Base-by-base conservation (phyloP, 1,140 invertebrate species). In the Drosophila kanapiae region DNA sequence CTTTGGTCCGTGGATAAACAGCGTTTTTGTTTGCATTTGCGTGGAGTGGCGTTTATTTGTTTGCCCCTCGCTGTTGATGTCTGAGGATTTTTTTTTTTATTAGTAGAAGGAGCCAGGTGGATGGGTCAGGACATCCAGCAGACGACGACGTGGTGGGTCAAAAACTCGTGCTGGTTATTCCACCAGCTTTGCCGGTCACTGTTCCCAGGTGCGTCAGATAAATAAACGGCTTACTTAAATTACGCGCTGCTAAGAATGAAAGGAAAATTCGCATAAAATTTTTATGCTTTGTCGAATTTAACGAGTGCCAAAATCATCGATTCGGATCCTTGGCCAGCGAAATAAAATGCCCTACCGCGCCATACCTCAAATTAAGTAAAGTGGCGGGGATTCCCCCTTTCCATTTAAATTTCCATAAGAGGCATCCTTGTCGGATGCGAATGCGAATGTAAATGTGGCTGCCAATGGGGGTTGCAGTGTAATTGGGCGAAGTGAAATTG, bases 401-500 rank as follows among this genome's bases (percentile, higher is more conserved):
- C 35, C 35, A 13, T 67, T 57, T 69, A 75, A 38, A 69, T 90
- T 88, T 88, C 74, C 85, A 90, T 90, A 81, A 88, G 83, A 65
- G 53, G 49, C 29, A 62, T 45, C 16, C 16, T 37, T 33, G 13
- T 37, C 51, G 33, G 23, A 48, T 62, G 43, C 9, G 75, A 27
- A 45, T 59, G 43, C 6, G 75, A 33, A 47, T 45, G 53, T 56
- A 56, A 56, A 56, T 56, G 48, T 31, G 40, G 6, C 42, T 62
- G 62, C 64, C 68, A 64, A 75, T 79, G 82, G 76, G 76, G 76
- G 68, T 71, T 88, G 85, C 85, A 90, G 77, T 85, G 81, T 85
- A 90, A 90, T 90, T 90, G 85, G 85, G 69, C 78, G 72, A 80
- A 88, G 85, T 85, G 81, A 75, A 88, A 88, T 88, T 91, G 86